A percentile compares a stretch with the other conserved stretches of the same genome.
Evolutionary conservation across 2,797 vertebrate genomes (phyloP).

Genomic region (Danio kyathit): DNA sequence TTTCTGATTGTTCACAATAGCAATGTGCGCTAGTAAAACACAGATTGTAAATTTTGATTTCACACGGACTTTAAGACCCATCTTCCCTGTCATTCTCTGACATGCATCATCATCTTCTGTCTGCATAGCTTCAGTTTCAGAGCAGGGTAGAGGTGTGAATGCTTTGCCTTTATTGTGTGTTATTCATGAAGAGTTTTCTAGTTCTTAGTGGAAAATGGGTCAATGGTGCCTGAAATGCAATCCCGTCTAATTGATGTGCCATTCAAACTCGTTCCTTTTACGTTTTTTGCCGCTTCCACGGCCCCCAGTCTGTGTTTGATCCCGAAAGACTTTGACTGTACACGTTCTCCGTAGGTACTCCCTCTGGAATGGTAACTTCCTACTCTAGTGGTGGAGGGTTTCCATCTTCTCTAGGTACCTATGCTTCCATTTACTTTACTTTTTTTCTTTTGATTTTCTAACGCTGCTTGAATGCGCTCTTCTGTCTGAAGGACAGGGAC

Average conservation of each 20-base stretch:
- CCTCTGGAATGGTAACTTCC: slow-evolving; percentile 80
- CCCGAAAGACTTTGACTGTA: slow-evolving; percentile 52
- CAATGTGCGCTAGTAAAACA: too few species aligned
- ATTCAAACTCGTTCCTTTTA: slow-evolving; percentile 36
- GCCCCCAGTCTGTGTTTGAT: slow-evolving; percentile 45
- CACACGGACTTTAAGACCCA: slow-evolving; percentile 22
- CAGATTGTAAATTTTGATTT: too few species aligned
- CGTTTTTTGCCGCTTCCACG: slow-evolving; percentile 29
- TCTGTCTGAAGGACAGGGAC: slow-evolving; percentile 48
- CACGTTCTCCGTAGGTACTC: slow-evolving; percentile 79
- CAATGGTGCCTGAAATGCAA: slow-evolving; percentile 43
- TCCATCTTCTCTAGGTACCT: slow-evolving; percentile 82
- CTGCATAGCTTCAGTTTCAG: slow-evolving; percentile 47
- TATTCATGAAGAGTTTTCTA: slow-evolving; percentile 29
- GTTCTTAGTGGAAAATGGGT: slow-evolving; percentile 40
- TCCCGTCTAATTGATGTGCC: slow-evolving; percentile 41
- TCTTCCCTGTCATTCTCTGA: slow-evolving; percentile 28
- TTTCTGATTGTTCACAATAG: too few species aligned
- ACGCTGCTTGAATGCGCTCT: slow-evolving; percentile 54
- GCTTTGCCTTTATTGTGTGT: slow-evolving; percentile 17
- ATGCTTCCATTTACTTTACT: slow-evolving; percentile 72
- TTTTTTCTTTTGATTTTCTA: slow-evolving; percentile 63
- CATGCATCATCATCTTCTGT: slow-evolving; percentile 36
- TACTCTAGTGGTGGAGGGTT: slow-evolving; percentile 83
- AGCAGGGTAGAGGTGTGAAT: slow-evolving; percentile 44